phyloP scores from a whole-genome alignment of 2,797 vertebrate species.

The Acipenser ruthenus region DNA sequence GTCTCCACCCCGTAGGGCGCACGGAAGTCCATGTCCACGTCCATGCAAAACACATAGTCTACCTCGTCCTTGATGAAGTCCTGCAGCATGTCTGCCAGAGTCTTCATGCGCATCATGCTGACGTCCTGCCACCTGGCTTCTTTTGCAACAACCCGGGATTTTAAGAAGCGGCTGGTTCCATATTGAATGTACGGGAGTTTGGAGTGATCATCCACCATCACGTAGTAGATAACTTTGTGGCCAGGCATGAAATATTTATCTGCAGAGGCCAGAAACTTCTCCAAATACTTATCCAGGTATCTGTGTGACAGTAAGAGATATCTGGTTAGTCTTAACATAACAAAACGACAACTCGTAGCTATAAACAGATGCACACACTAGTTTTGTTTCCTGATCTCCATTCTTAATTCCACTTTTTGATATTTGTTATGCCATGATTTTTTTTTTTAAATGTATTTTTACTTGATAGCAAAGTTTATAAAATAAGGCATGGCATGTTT shows the following conservation, averaged over 20 bases:
- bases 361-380: too few species aligned
- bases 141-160: slow-evolving; percentile 23
- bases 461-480: too few species aligned
- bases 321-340: too few species aligned
- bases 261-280: slow-evolving; percentile 23
- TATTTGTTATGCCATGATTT: too few species aligned
- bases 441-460: background rate
- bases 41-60: slow-evolving; percentile 40
- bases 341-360: too few species aligned
- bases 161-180: slow-evolving; percentile 6
- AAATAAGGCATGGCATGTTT: too few species aligned
- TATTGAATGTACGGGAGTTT: slow-evolving; percentile 17
- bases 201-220: slow-evolving; percentile 28
- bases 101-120: slow-evolving; percentile 38
- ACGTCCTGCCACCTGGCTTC: slow-evolving; percentile 33
- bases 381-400: too few species aligned
- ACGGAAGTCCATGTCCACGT: slow-evolving; percentile 34
- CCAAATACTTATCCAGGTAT: slow-evolving; percentile 20
- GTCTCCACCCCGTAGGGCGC: slow-evolving; percentile 37
- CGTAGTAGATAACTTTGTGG: slow-evolving; percentile 32
- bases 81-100: slow-evolving; percentile 20
- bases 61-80: slow-evolving; percentile 25
- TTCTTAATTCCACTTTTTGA: too few species aligned
- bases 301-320: slow-evolving; percentile 10
- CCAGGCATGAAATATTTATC: slow-evolving; percentile 30